Percentiles rank a stretch among this genome's conserved stretches.
These are phyloP conservation scores for Nebria ingens DNA, from an alignment of 1,140 invertebrate species.

Conservation along the genomic window DNA sequence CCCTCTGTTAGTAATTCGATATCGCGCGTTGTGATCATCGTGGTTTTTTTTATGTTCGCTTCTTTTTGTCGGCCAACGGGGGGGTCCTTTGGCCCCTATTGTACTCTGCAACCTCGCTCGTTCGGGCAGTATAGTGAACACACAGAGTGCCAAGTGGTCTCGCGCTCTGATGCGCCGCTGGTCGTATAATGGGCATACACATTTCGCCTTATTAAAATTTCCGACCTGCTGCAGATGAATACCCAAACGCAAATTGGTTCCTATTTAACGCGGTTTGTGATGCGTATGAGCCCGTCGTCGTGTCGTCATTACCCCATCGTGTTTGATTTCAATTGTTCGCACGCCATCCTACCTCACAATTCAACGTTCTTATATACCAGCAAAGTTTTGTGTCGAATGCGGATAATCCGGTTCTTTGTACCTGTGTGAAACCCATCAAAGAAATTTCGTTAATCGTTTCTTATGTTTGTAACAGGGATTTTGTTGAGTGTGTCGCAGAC, in stretches of 20 bases:
- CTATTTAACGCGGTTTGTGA: constrained; percentile 13
- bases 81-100: not conserved
- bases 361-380: too few relatives aligned
- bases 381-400: not conserved
- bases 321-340: not conserved
- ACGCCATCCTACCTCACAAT: not conserved
- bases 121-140: too few relatives aligned
- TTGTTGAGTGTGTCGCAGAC: not conserved
- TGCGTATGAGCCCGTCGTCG: not conserved
- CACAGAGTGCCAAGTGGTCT: too few relatives aligned
- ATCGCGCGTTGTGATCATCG: too few relatives aligned
- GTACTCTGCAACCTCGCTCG: not conserved
- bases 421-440: not conserved
- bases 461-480: not conserved
- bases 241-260: constrained; percentile 34
- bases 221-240: constrained; percentile 35
- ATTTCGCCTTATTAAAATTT: constrained; percentile 39
- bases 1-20: not conserved
- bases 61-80: not conserved
- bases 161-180: too few relatives aligned
- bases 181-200: constrained; percentile 23
- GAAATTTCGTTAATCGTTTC: not conserved
- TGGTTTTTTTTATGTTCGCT: not conserved
- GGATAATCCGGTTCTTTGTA: not conserved
- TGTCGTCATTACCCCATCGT: not conserved